Evolutionary conservation across 2,797 vertebrate genomes (phyloP), one percentile per base, ranked within the genome.

Genomic region (Artibeus lituratus): DNA sequence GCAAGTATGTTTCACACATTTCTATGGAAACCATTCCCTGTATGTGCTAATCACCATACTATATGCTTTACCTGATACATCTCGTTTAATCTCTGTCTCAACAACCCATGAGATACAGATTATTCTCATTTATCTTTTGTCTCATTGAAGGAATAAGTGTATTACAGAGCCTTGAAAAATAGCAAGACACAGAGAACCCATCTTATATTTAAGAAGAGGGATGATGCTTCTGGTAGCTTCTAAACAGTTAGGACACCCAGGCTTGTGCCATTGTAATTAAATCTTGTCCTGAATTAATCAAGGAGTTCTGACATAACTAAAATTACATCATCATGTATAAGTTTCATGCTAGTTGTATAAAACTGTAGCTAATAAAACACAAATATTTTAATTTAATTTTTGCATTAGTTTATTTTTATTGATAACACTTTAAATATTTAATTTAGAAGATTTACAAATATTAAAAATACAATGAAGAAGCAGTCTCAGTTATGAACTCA

Each of bases 371-470:
- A 57, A 16, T 16, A 29, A 76, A 22, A 84, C 10, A 85, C 11
- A 73, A 73, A 67, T 87, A 37, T 84, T 44, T 92, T 81, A 85
- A 24, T 80, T 89, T 70, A 24, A 47, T n/a, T 81, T 53, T 24
- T 55, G 7, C 16, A 90, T 74, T 92, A 19, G 69, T 37, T 77
- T 47, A 62, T 89, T 92, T 72, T 49, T 83, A 47, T 78, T n/a
- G 85, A 26, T 65, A 35, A 59, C 7, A 88, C 47, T 85, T 91
- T 44, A 47, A 81, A 59, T 82, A 86, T 59, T 83, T 80, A 65
- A 44, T 19, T 89, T 93, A 16, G 21, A 72, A 44, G 72, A 90
- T 76, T 89, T 80, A 73, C 59, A 88, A 91, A 42, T 32, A 55
- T 35, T 57, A 29, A 78, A 91, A 83, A 77, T 53, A 37, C 7